A percentile compares a stretch with the other conserved stretches of the same genome.
phyloP scores from a whole-genome alignment of 2,797 vertebrate genomes.

The Danio jaintianensis region DNA sequence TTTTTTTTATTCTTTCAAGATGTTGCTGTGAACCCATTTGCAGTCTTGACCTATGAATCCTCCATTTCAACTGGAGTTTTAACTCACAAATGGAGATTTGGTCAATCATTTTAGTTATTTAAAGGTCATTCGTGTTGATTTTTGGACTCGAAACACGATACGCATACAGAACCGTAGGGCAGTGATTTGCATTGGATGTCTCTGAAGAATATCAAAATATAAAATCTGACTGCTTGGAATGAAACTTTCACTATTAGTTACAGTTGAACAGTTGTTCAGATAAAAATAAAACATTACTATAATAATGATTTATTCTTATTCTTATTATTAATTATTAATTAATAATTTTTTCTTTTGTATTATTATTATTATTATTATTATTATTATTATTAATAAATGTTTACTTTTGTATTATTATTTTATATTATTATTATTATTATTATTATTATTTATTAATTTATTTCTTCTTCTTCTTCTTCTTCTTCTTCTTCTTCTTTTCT shows the following conservation, averaged over 20 bases:
- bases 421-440: too few relatives aligned
- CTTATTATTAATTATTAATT: too few relatives aligned
- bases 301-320: too few relatives aligned
- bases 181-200: constrained; percentile 34
- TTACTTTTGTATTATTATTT: too few relatives aligned
- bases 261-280: too few relatives aligned
- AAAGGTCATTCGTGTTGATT: constrained; percentile 44
- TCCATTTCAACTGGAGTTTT: constrained; percentile 29
- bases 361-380: too few relatives aligned
- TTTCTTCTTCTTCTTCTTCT: too few relatives aligned
- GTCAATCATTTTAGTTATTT: constrained; percentile 29
- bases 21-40: neutral
- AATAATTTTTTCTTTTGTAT: too few relatives aligned
- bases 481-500: too few relatives aligned
- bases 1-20: neutral
- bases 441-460: too few relatives aligned
- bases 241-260: neutral
- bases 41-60: constrained; percentile 30
- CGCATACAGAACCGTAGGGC: constrained; percentile 19
- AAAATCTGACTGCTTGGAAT: neutral
- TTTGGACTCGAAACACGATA: constrained; percentile 25
- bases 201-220: neutral
- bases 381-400: too few relatives aligned
- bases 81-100: constrained; percentile 35
- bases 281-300: too few relatives aligned